Conservation (phyloP, 2,113 vertebrate genomes). For the Mohoua ochrocephala region DNA sequence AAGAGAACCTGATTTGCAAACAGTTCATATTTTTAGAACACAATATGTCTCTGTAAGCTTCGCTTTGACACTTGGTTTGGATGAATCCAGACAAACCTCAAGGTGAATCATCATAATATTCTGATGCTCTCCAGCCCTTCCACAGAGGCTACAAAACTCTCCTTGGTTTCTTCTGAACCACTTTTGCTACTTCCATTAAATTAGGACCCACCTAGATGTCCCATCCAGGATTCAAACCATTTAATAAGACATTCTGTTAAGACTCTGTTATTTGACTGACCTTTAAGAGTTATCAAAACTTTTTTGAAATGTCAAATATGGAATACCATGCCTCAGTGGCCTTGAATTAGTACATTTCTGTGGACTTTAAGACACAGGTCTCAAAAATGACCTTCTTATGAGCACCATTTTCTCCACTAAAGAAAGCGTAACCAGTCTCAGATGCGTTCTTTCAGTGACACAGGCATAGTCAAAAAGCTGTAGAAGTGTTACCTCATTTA, state of each 20-base stretch:
- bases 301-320: background rate
- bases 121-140: background rate
- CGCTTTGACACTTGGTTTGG: background rate
- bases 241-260: background rate
- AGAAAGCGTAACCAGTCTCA: background rate
- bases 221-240: background rate
- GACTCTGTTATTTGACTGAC: background rate
- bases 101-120: background rate
- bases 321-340: background rate
- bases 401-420: background rate
- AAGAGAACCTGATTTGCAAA: background rate
- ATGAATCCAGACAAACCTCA: background rate
- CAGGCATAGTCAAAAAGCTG: background rate
- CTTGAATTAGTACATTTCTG: background rate
- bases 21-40: background rate
- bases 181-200: background rate
- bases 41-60: background rate
- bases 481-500: background rate
- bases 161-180: background rate
- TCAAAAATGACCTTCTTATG: background rate
- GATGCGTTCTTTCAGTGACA: background rate
- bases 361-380: background rate
- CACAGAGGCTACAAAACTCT: background rate
- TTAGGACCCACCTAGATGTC: background rate
- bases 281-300: background rate